These are phyloP conservation scores for Cylindroiulus punctatus DNA, from an alignment of 2,888 invertebrate genomes.

Conservation along the genomic window DNA sequence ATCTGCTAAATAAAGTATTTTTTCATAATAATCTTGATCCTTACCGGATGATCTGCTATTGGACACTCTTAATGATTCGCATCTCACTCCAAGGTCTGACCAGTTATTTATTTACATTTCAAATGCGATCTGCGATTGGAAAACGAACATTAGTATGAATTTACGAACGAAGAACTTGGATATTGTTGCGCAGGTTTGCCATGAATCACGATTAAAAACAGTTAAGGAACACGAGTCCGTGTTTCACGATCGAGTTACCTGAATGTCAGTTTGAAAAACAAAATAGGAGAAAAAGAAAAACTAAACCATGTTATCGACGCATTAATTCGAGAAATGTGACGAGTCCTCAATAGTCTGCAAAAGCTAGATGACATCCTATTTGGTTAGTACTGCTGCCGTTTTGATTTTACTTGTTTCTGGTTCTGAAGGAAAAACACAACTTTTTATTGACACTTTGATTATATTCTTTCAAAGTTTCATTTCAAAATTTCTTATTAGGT, in stretches of 20 bases:
- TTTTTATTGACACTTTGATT: too few species aligned
- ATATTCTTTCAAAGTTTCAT: too few species aligned
- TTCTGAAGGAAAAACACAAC: conserved; percentile 13
- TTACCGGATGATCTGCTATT: background rate
- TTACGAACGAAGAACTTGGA: background rate
- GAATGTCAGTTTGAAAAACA: background rate
- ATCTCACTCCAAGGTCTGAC: background rate
- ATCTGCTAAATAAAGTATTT: background rate
- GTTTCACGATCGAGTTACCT: background rate
- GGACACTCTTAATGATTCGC: background rate
- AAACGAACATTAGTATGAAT: background rate
- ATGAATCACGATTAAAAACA: background rate
- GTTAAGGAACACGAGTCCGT: background rate
- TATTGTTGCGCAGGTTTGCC: background rate
- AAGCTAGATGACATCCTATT: background rate
- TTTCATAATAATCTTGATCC: background rate
- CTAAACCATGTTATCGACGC: background rate
- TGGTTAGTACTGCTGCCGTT: background rate
- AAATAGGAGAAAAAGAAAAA: background rate
- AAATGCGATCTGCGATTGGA: conserved; percentile 12
- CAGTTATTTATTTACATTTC: conserved; percentile 17
- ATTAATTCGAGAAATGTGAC: background rate
- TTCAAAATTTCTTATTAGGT: too few species aligned
- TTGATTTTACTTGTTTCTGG: background rate
- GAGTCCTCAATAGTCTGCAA: background rate